These are phyloP conservation scores for Andricus quercusramuli DNA, from an alignment of 2,888 invertebrate species.

Conservation along the genomic window DNA sequence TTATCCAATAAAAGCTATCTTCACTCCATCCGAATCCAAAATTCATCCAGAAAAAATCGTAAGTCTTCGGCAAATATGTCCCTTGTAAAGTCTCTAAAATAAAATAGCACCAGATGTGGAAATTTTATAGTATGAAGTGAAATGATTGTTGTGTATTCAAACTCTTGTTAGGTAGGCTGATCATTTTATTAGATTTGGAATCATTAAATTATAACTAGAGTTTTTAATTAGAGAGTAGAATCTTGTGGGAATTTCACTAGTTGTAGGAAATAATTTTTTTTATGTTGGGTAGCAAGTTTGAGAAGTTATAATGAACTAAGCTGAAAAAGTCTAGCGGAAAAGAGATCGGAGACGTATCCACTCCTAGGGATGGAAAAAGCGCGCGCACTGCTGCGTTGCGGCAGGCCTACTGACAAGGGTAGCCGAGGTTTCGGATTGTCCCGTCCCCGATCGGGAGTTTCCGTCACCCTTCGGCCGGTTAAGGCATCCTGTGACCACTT, in stretches of 20 bases:
- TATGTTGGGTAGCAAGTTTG: background rate
- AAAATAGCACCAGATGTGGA: background rate
- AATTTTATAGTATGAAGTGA: background rate
- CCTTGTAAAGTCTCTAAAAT: background rate
- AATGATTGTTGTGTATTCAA: background rate
- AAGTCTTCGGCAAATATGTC: background rate
- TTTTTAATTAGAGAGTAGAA: background rate
- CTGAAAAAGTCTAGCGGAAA: constrained; percentile 27
- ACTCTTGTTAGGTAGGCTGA: background rate
- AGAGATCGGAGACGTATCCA: constrained; percentile 15
- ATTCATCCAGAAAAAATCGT: background rate
- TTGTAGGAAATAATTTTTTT: background rate
- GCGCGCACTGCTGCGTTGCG: constrained; percentile 54
- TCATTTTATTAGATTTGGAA: background rate
- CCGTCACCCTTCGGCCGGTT: constrained; percentile 64
- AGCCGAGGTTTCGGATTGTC: constrained; percentile 65
- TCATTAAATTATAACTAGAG: background rate
- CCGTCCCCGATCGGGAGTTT: constrained; percentile 66
- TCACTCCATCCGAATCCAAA: background rate
- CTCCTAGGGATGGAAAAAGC: constrained; percentile 43
- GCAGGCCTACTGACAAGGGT: constrained; percentile 60
- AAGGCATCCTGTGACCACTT: constrained; percentile 71
- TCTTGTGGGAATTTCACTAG: background rate
- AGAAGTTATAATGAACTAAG: background rate
- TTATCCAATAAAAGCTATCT: background rate